Evolutionary conservation across 2,888 invertebrate species (phyloP).

Genomic region (Acleris sparsana): DNA sequence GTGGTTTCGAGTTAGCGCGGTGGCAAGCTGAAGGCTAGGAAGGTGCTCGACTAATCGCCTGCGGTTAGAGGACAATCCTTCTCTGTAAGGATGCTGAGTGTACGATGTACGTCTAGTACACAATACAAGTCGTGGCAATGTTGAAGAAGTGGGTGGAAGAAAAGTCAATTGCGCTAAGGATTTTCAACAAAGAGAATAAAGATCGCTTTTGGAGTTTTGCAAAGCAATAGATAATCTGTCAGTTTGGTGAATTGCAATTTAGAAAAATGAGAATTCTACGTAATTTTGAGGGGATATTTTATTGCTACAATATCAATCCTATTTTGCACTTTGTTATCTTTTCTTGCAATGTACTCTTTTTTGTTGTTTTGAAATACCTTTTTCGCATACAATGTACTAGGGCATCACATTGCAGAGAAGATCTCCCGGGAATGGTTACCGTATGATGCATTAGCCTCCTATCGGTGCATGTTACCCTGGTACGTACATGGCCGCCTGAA

Average conservation of each 20-base stretch:
- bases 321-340: too few relatives aligned
- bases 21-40: neutral
- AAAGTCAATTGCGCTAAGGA: neutral
- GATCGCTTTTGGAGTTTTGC: too few relatives aligned
- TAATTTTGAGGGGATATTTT: too few relatives aligned
- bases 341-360: too few relatives aligned
- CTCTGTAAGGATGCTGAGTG: neutral
- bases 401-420: constrained; percentile 27
- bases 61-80: neutral
- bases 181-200: neutral
- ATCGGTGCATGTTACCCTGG: constrained; percentile 34
- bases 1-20: neutral
- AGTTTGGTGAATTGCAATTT: too few relatives aligned
- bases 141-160: neutral
- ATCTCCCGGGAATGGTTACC: constrained; percentile 48
- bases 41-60: constrained; percentile 1
- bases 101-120: neutral
- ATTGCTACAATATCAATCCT: too few relatives aligned
- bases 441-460: constrained; percentile 51
- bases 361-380: too few relatives aligned
- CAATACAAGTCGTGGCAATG: neutral
- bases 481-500: constrained; percentile 48
- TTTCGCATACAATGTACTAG: neutral
- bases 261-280: too few relatives aligned
- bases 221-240: too few relatives aligned